A percentile compares a stretch with the other conserved stretches of the same genome.
These are phyloP conservation scores for Tetragonula clypearis DNA, from an alignment of 1,140 invertebrate genomes.

Conservation along the genomic window DNA sequence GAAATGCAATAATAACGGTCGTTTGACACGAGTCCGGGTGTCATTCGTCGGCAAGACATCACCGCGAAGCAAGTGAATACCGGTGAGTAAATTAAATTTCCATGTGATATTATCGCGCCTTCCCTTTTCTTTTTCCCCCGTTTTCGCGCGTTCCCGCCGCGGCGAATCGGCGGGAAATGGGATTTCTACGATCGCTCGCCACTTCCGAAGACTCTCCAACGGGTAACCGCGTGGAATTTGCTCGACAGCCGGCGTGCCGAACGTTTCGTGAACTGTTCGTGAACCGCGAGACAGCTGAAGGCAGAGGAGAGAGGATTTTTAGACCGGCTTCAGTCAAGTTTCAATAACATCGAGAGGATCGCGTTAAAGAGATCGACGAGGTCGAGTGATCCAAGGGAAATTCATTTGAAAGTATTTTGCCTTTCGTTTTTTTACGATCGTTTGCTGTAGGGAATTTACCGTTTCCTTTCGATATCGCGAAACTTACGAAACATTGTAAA, in stretches of 20 bases:
- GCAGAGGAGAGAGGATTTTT: background rate
- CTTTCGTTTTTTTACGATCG: too few species aligned
- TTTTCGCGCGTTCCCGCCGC: background rate
- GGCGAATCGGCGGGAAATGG: background rate
- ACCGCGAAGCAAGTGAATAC: conserved; percentile 7
- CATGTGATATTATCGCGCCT: background rate
- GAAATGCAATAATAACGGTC: conserved; percentile 64
- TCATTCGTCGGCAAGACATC: conserved; percentile 57
- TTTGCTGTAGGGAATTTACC: too few species aligned
- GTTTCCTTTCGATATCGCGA: too few species aligned
- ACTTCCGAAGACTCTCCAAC: background rate
- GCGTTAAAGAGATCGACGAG: background rate
- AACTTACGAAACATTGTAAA: too few species aligned
- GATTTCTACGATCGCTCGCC: background rate
- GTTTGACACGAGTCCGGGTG: conserved; percentile 13
- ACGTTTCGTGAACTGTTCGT: background rate
- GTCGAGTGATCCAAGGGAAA: background rate
- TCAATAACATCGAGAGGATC: background rate
- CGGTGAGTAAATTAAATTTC: conserved; percentile 51
- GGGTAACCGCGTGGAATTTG: background rate
- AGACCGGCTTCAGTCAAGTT: background rate
- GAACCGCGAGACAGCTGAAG: too few species aligned
- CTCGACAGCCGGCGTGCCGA: background rate
- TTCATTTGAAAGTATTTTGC: background rate
- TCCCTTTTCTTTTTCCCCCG: background rate